Evolutionary conservation across 2,888 invertebrate genomes (phyloP).

Genomic region (Tortricodes alternella): DNA sequence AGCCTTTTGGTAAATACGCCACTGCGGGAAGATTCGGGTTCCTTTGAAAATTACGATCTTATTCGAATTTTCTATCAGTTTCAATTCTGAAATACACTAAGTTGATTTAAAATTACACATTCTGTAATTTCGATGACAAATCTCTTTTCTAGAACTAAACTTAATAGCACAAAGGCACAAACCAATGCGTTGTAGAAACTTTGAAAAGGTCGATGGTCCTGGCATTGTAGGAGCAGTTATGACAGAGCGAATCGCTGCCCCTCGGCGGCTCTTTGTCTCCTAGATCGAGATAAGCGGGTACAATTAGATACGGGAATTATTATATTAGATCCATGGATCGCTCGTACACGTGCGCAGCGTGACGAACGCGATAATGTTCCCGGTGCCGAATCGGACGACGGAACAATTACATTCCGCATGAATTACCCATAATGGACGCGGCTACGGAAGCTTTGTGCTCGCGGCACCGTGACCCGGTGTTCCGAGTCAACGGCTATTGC

Average conservation of each 20-base stretch:
- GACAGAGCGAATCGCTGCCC: slow-evolving; percentile 76
- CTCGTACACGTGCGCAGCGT: slow-evolving; percentile 79
- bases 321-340: slow-evolving; percentile 81
- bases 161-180: slow-evolving; percentile 52
- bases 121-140: too few species aligned
- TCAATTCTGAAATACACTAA: too few species aligned
- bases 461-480: slow-evolving; percentile 62
- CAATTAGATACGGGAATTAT: slow-evolving; percentile 83
- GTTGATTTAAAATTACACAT: too few species aligned
- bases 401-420: slow-evolving; percentile 80
- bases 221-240: slow-evolving; percentile 74
- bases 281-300: slow-evolving; percentile 80
- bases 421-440: slow-evolving; percentile 71
- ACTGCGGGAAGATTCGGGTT: too few species aligned
- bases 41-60: too few species aligned
- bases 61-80: too few species aligned
- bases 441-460: slow-evolving; percentile 70
- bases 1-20: too few species aligned
- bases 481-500: slow-evolving; percentile 59
- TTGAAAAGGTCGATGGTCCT: slow-evolving; percentile 67
- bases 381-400: slow-evolving; percentile 58
- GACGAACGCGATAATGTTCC: slow-evolving; percentile 80
- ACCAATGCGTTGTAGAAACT: slow-evolving; percentile 54
- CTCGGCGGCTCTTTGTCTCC: slow-evolving; percentile 72
- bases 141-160: too few species aligned